A percentile compares a stretch with the other conserved stretches of the same genome.
Conservation (phyloP, 2,797 vertebrate genomes). For the Myiotriccus ornatus region DNA sequence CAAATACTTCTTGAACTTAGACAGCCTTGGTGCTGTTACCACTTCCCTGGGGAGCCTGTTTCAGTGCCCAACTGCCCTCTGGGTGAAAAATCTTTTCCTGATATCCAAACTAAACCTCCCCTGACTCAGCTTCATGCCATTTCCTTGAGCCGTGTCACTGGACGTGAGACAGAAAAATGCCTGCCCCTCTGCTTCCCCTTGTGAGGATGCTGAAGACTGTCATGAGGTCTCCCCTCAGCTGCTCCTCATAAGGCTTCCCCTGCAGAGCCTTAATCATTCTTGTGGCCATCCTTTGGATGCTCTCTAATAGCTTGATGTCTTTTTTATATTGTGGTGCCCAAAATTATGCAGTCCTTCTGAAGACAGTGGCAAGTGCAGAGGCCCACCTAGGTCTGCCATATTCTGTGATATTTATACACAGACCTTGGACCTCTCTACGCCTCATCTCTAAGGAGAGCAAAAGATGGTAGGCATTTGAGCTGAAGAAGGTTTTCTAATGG, state of each 20-base stretch:
- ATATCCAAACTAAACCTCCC: neutral
- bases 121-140: neutral
- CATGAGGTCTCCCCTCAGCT: neutral
- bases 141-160: neutral
- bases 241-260: neutral
- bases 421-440: neutral
- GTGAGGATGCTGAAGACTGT: neutral
- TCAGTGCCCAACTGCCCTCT: neutral
- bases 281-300: neutral
- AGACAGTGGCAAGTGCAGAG: neutral
- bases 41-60: neutral
- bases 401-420: neutral
- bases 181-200: neutral
- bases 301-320: neutral
- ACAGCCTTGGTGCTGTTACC: neutral
- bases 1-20: neutral
- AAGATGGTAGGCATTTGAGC: neutral
- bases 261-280: neutral
- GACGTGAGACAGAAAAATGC: neutral
- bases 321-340: neutral
- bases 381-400: rapidly evolving
- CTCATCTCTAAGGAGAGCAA: neutral
- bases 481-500: neutral
- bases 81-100: neutral
- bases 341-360: neutral